Conservation (phyloP, 2,797 vertebrate genomes). For the Remorina albescens region DNA sequence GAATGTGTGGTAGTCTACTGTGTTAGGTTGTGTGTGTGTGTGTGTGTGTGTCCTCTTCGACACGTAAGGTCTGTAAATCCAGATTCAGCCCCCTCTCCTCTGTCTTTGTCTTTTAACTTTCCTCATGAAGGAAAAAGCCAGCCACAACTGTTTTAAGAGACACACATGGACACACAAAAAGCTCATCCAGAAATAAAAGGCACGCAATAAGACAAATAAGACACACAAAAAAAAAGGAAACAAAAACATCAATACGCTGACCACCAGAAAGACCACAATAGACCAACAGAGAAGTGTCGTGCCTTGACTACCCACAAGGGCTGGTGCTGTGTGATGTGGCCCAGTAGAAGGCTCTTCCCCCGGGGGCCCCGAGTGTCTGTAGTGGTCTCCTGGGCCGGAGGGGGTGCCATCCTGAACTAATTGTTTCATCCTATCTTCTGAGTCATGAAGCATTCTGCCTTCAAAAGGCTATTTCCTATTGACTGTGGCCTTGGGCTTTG, state of each 20-base stretch:
- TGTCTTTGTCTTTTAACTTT: slow-evolving; percentile 67
- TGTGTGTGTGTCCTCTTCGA: slow-evolving; percentile 38
- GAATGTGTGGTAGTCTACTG: background rate
- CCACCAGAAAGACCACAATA: slow-evolving; percentile 67
- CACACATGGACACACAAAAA: slow-evolving; percentile 56
- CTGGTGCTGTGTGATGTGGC: slow-evolving; percentile 71
- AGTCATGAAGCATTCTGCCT: slow-evolving; percentile 62
- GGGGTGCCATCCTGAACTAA: slow-evolving; percentile 55
- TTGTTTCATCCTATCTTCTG: slow-evolving; percentile 64
- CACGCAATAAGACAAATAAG: slow-evolving; percentile 52
- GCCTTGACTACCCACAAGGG: slow-evolving; percentile 52
- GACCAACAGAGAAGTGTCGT: slow-evolving; percentile 51
- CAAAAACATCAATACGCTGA: slow-evolving; percentile 67
- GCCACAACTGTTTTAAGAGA: slow-evolving; percentile 63
- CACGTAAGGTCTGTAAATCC: slow-evolving; percentile 71
- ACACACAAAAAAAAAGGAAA: slow-evolving; percentile 32
- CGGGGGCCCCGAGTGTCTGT: slow-evolving; percentile 53
- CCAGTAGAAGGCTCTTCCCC: slow-evolving; percentile 44
- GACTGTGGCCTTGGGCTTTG: slow-evolving; percentile 47
- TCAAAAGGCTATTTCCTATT: slow-evolving; percentile 56
- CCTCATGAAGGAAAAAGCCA: slow-evolving; percentile 74
- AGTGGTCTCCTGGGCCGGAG: slow-evolving; percentile 60
- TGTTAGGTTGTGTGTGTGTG: background rate
- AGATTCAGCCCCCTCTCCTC: slow-evolving; percentile 25
- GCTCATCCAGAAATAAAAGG: slow-evolving; percentile 54